Evolutionary conservation across 1,140 invertebrate genomes (phyloP), one percentile per base, ranked within the genome.

Genomic region (Trichonephila clavipes): DNA sequence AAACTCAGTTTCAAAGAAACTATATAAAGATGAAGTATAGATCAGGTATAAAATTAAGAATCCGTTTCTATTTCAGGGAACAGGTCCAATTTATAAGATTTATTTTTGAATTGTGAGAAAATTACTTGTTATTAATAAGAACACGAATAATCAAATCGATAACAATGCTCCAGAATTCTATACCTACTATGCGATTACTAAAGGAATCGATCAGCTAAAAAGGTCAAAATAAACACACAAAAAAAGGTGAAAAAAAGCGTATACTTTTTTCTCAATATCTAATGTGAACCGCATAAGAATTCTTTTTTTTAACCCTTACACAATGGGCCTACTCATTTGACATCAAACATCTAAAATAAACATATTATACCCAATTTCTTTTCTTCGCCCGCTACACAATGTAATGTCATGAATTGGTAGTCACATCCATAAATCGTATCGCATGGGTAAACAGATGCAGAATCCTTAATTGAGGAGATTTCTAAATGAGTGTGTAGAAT

Each of bases 241-340:
- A 51, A 12, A 12, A 51, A 24, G 28, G 19, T 40, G 19, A 66
- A 69, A 19, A 58, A 24, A 69, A 44, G 18, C 72, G 7, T 1
- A n/a, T 58, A 24, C 24, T 58, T 89, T 69, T 16, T 72, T 59
- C 66, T 59, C 61, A 83, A 91, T 82, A 85, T 91, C 24, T 66
- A 62, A 91, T 91, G 19, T 81, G 28, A 44, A 91, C 34, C 61
- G 51, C 51, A 51, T 66, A n/a, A 2, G 10, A 10, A 24, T 85
- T 85, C 21, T 91, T 85, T 85, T 58, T 69, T 24, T 5, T 18
- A 85, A 64, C 72, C 51, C 59, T 34, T 19, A n/a, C 77, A 91
- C 90, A 91, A 91, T 91, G n/a, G 77, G 64, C 51, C 90, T 28
- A 83, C 81, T 91, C 90, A 91, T 66, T 83, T 91, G 90, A 91